Evolutionary conservation across 1,140 invertebrate species (phyloP), one percentile per base, ranked within the genome.

Genomic region (Mactra quadrangularis): DNA sequence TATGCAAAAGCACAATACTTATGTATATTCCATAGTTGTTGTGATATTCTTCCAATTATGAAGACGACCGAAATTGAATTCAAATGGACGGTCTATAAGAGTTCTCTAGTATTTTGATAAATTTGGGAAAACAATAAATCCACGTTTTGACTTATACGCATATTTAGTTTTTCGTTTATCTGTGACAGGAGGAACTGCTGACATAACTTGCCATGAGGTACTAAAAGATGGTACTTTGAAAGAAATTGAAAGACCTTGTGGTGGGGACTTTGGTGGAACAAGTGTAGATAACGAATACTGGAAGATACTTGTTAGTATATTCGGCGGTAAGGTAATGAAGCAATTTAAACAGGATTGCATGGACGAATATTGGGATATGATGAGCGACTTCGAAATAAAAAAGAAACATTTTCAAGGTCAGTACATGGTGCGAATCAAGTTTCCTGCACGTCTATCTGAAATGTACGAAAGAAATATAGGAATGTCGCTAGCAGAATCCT

Each of bases 181-280:
- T 38, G 47, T 62, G 59, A 50, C 38, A 86, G 86, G 86, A 0
- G 86, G 86, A 2, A 87, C 86, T 15, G 85, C 70, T n/a, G 86
- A 87, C 60, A 85, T 87, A 4, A 83, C 86, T 35, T 79, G 60
- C 19, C 84, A 87, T 38, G 72, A 87, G 47, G 82, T 85, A 13
- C 27, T 29, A 6, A 29, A 64, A 15, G 59, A 78, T 41, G 77
- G 66, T 2, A 38, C 47, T 7, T 57, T 87, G 0, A 84, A 52
- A 53, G 86, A 87, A 66, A 33, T 87, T 4, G 59, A 77, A 31
- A 62, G 68, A 27, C 76, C 86, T 1, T 68, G 59, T 59, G 86
- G 86, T 15, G 86, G 86, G 7, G 71, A 82, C 35, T 87, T 78
- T 53, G 86, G 86, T 17, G 84, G 86, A 17, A 85, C 47, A 3